phyloP scores from a whole-genome alignment of 2,113 vertebrate genomes.

The Zosterops hypoxanthus region DNA sequence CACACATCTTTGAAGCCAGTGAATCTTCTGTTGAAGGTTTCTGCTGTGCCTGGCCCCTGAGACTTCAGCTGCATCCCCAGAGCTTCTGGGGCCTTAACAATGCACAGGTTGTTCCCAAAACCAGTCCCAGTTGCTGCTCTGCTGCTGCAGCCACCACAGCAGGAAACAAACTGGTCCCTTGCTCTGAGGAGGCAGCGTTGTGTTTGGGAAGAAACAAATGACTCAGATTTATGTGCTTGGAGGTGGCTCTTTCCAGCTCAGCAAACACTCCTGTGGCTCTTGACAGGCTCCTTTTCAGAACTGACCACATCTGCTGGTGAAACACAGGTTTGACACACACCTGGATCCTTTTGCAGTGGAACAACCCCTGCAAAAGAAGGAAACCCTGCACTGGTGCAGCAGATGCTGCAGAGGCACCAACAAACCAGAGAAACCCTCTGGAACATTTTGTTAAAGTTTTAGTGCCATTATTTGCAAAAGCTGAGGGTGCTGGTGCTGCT shows the following conservation, averaged over 20 bases:
- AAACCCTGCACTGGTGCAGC: background rate
- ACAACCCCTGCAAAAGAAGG: background rate
- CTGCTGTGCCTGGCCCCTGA: background rate
- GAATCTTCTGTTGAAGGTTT: background rate
- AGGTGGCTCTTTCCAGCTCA: background rate
- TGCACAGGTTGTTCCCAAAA: background rate
- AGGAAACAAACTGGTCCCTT: background rate
- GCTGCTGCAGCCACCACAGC: background rate
- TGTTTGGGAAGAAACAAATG: background rate
- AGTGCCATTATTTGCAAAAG: background rate
- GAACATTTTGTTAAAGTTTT: background rate
- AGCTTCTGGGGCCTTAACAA: background rate
- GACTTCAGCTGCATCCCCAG: background rate
- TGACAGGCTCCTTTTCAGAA: background rate
- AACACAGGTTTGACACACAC: background rate
- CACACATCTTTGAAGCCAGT: background rate
- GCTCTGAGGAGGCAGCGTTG: fast-evolving
- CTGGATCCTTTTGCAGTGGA: background rate
- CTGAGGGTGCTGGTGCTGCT: background rate
- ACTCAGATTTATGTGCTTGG: background rate
- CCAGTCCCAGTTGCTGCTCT: background rate
- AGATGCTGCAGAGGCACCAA: background rate
- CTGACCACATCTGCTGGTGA: background rate
- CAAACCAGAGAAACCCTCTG: background rate
- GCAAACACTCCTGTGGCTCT: fast-evolving